phyloP scores from a whole-genome alignment of 2,888 invertebrate genomes.

The Phaedon cochleariae region DNA sequence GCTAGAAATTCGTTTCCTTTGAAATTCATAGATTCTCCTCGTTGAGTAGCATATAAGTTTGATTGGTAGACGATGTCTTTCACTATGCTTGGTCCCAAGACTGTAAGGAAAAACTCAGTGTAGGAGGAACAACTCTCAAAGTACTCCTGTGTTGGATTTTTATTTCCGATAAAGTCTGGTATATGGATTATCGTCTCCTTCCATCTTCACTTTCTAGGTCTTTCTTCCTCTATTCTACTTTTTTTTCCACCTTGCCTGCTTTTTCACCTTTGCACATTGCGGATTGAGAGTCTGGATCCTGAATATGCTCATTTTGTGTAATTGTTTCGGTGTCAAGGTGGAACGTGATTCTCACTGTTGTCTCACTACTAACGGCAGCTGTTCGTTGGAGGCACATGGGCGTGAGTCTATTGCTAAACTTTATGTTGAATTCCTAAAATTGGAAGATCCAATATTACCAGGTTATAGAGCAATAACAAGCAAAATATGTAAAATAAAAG shows the following conservation, averaged over 20 bases:
- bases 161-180: neutral
- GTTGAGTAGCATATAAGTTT: conserved; percentile 23
- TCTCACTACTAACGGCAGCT: no score
- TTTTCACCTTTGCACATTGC: neutral
- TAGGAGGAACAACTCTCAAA: conserved; percentile 13
- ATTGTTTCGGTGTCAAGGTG: conserved; percentile 12
- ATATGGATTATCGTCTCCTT: conserved; percentile 4
- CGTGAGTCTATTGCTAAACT: no score
- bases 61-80: conserved; percentile 21
- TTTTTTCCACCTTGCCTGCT: neutral
- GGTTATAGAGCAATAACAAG: no score
- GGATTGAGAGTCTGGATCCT: neutral
- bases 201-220: conserved; percentile 7
- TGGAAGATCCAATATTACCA: no score
- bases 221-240: conserved; percentile 4
- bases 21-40: conserved; percentile 18
- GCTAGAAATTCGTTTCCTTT: conserved; percentile 16
- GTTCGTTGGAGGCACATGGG: no score
- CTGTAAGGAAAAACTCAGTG: conserved; percentile 16
- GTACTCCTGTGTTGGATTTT: conserved; percentile 16
- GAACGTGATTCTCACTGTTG: no score
- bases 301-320: conserved; percentile 5
- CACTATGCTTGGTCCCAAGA: conserved; percentile 13
- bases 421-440: no score
- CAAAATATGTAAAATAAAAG: no score